Conservation (phyloP, 2,888 invertebrate species). For the Dynastes hyllus region DNA sequence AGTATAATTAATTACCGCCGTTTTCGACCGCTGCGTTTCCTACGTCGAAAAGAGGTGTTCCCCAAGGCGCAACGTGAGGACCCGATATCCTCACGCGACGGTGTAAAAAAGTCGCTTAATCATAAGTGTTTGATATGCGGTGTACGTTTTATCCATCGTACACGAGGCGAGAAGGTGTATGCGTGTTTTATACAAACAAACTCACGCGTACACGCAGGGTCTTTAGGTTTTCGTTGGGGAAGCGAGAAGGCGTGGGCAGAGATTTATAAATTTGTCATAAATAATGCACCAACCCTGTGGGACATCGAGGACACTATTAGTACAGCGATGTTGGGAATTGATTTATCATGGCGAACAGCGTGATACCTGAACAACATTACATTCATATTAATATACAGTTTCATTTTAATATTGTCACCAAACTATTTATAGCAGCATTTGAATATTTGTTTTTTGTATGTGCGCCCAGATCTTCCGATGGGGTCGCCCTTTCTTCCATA, state of each 20-base stretch:
- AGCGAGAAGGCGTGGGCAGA: conserved; percentile 63
- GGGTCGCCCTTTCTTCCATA: conserved; percentile 32
- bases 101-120: conserved; percentile 45
- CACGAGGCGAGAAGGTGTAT: conserved; percentile 15
- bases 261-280: conserved; percentile 71
- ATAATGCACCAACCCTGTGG: conserved; percentile 68
- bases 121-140: conserved; percentile 41
- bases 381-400: conserved; percentile 70
- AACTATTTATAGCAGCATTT: conserved; percentile 70
- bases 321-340: conserved; percentile 70
- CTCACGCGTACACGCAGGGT: conserved; percentile 19
- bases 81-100: conserved; percentile 26
- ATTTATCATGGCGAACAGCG: conserved; percentile 70
- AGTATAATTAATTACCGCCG: conserved; percentile 42
- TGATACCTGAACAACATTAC: conserved; percentile 68
- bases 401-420: conserved; percentile 73
- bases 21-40: conserved; percentile 30
- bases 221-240: conserved; percentile 36
- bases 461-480: conserved; percentile 19
- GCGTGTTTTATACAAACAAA: conserved; percentile 41
- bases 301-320: conserved; percentile 70
- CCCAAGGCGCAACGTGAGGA: conserved; percentile 39
- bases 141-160: conserved; percentile 12
- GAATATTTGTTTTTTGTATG: conserved; percentile 67
- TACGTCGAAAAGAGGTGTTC: conserved; percentile 40